A percentile compares a stretch with the other conserved stretches of the same genome.
Evolutionary conservation across 2,113 vertebrate genomes (phyloP).

Genomic region (Panthera uncia): DNA sequence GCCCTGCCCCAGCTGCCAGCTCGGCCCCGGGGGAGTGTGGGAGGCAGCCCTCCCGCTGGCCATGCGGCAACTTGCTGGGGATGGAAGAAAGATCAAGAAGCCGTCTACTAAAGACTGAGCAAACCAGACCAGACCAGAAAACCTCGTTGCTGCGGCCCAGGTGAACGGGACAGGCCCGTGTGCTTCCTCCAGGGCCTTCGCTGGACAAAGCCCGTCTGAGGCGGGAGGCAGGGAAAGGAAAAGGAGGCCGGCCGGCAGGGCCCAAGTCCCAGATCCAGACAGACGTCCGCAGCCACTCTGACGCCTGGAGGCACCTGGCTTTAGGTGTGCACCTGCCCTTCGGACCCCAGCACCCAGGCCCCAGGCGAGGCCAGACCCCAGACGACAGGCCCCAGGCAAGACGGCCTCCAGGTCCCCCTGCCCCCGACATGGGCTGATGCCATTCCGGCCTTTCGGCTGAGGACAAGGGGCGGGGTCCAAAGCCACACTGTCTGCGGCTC

Average conservation of each 20-base stretch:
- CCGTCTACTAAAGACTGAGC: background rate
- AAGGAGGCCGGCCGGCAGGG: background rate
- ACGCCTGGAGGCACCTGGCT: background rate
- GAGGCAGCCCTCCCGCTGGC: background rate
- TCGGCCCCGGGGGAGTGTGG: background rate
- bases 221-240: rapidly evolving
- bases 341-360: rapidly evolving
- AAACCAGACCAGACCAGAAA: background rate
- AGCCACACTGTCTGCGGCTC: rapidly evolving
- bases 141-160: rapidly evolving
- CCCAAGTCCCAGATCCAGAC: rapidly evolving
- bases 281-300: rapidly evolving
- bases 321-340: background rate
- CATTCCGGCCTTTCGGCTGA: rapidly evolving
- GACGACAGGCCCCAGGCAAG: background rate
- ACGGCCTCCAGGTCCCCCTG: rapidly evolving
- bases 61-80: constrained; percentile 19
- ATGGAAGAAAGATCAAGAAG: background rate
- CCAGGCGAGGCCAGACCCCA: background rate
- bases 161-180: background rate
- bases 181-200: background rate
- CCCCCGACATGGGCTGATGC: rapidly evolving
- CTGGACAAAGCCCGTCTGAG: rapidly evolving
- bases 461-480: too few relatives aligned
- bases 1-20: background rate